These are phyloP conservation scores for Antedon mediterranea DNA, from an alignment of 53 echinoderm and acorn worm species.

Conservation along the genomic window DNA sequence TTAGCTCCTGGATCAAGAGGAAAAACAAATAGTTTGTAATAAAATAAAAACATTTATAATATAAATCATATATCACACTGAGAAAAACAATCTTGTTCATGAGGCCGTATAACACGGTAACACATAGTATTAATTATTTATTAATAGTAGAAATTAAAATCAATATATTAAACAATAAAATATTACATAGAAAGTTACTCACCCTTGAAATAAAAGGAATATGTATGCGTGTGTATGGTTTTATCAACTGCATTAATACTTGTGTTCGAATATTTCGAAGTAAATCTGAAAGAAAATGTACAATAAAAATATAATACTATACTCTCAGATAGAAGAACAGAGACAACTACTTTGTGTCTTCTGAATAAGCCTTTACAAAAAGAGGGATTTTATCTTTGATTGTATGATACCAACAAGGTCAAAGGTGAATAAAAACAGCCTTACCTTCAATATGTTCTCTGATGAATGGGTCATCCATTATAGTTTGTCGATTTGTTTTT, in stretches of 20 bases:
- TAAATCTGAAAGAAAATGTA: constrained; percentile 53
- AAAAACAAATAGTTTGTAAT: neutral
- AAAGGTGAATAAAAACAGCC: neutral
- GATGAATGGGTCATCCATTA: constrained; percentile 98
- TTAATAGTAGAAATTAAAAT: no score
- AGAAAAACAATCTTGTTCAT: no score
- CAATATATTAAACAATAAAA: no score
- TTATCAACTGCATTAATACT: constrained; percentile 98
- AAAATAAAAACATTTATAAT: neutral
- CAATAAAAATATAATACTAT: neutral
- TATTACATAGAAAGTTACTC: constrained; percentile 26
- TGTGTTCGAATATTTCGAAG: constrained; percentile 97
- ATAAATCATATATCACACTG: no score
- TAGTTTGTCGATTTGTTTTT: constrained; percentile 91
- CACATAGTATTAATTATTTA: no score
- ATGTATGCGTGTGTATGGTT: constrained; percentile 99
- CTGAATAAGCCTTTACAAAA: no score
- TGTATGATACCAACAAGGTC: neutral
- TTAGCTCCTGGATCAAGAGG: constrained; percentile 54
- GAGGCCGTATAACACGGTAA: no score
- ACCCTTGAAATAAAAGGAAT: constrained; percentile 99
- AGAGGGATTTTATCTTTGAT: no score
- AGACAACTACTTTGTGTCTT: no score
- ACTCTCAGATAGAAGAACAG: no score
- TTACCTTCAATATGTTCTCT: constrained; percentile 99